Percentiles rank a stretch among this genome's conserved stretches.
phyloP scores from a whole-genome alignment of 2,113 vertebrate species.

The Myxocyprinus asiaticus region DNA sequence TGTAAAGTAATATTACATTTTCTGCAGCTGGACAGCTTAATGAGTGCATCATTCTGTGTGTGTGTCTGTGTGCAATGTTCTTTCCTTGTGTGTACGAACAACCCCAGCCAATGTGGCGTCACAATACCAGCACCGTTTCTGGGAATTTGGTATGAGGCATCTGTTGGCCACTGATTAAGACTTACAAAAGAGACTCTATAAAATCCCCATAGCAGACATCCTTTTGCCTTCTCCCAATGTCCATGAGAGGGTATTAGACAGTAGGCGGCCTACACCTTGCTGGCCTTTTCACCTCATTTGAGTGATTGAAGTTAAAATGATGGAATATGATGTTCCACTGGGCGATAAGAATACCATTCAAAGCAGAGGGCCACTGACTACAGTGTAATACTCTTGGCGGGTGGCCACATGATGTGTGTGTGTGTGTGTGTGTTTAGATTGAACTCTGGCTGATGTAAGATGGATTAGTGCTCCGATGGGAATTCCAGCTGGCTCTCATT shows the following conservation, averaged over 20 bases:
- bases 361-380: slow-evolving; percentile 32
- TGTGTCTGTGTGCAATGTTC: slow-evolving; percentile 6
- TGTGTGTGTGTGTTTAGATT: slow-evolving; percentile 30
- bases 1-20: neutral
- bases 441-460: slow-evolving; percentile 37
- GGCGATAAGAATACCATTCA: slow-evolving; percentile 22
- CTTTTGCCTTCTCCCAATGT: neutral
- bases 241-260: neutral
- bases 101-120: neutral
- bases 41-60: neutral
- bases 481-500: slow-evolving; percentile 37
- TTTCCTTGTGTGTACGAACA: neutral
- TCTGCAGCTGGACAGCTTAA: neutral
- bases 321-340: slow-evolving; percentile 8
- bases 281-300: slow-evolving; percentile 42
- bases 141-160: slow-evolving; percentile 10
- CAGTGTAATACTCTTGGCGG: slow-evolving; percentile 36
- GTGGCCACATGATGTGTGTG: slow-evolving; percentile 14
- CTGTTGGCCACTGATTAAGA: slow-evolving; percentile 4
- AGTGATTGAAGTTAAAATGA: slow-evolving; percentile 21
- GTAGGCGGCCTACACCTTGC: neutral
- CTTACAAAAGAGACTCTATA: neutral
- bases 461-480: slow-evolving; percentile 28
- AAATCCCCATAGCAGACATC: neutral
- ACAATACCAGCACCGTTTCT: neutral